Percentiles rank a stretch among this genome's conserved stretches.
Conservation (phyloP, 30 jellyfish, hydroid and myxozoan species). For the Mastigias papua region DNA sequence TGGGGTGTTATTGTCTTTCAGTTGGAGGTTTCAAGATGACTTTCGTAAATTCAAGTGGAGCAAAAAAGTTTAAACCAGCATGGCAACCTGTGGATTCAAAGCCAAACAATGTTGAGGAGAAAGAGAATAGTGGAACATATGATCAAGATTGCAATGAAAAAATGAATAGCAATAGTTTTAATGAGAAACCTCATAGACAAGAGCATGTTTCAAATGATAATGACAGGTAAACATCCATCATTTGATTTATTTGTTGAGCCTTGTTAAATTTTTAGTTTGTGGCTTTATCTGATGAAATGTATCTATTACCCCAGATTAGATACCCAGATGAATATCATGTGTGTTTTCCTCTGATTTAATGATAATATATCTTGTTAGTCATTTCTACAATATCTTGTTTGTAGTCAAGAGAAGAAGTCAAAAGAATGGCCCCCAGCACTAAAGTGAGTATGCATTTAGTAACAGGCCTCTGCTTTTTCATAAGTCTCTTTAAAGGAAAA, state of each 20-base stretch:
- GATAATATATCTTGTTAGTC: neutral
- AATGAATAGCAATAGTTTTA: neutral
- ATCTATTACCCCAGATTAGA: too few species aligned
- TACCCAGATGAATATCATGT: too few species aligned
- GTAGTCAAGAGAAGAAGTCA: constrained; percentile 37
- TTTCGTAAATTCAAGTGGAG: constrained; percentile 53
- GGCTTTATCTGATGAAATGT: neutral
- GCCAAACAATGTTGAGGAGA: constrained; percentile 10
- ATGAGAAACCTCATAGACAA: neutral
- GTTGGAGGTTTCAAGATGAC: constrained; percentile 75
- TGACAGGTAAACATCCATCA: neutral
- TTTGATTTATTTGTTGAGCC: too few species aligned
- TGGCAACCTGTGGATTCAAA: constrained; percentile 63
- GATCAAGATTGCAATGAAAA: neutral
- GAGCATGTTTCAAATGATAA: neutral
- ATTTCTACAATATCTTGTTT: neutral
- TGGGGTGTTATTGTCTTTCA: neutral
- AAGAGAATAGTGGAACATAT: constrained; percentile 21
- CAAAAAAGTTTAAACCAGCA: constrained; percentile 73
- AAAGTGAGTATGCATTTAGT: constrained; percentile 72
- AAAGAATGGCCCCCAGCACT: constrained; percentile 95
- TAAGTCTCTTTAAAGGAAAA: too few species aligned
- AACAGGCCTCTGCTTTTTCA: too few species aligned
- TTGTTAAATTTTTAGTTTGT: too few species aligned
- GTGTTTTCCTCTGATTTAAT: neutral